phyloP scores from a whole-genome alignment of 2,113 vertebrate genomes.

The Aplodontia rufa region DNA sequence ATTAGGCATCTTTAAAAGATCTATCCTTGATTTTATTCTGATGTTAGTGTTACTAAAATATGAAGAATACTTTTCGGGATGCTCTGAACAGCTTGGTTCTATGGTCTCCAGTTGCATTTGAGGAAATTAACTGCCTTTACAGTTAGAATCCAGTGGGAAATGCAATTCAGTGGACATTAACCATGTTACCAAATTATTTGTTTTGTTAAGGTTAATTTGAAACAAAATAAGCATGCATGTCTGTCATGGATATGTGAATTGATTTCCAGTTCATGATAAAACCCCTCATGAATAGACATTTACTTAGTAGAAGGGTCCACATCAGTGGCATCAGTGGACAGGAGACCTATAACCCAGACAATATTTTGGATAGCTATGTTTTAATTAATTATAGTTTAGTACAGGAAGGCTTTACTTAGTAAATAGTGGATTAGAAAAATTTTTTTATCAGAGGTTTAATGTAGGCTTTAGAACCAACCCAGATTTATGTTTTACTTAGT shows the following conservation, averaged over 20 bases:
- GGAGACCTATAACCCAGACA: conserved; percentile 68
- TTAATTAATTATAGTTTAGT: conserved; percentile 70
- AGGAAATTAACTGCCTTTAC: background rate
- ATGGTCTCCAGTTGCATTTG: background rate
- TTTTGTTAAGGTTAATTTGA: conserved; percentile 27
- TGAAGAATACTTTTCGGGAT: conserved; percentile 39
- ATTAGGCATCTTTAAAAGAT: background rate
- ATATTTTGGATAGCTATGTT: conserved; percentile 62
- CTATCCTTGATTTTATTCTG: conserved; percentile 43
- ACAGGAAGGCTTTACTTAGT: conserved; percentile 70
- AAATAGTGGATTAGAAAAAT: conserved; percentile 23
- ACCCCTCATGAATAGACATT: conserved; percentile 56
- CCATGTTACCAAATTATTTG: conserved; percentile 27
- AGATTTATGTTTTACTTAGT: no score
- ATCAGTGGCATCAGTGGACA: conserved; percentile 49
- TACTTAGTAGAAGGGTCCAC: conserved; percentile 44
- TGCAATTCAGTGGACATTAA: background rate
- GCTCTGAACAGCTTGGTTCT: background rate
- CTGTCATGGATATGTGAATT: background rate
- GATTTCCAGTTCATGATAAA: conserved; percentile 63
- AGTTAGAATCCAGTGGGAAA: background rate
- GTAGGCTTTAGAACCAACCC: background rate
- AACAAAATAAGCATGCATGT: background rate
- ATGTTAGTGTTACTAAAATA: conserved; percentile 18
- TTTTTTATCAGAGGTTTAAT: conserved; percentile 24